A percentile compares a stretch with the other conserved stretches of the same genome.
phyloP scores from a whole-genome alignment of 2,888 invertebrate species.

The Cataglyphis livida region DNA sequence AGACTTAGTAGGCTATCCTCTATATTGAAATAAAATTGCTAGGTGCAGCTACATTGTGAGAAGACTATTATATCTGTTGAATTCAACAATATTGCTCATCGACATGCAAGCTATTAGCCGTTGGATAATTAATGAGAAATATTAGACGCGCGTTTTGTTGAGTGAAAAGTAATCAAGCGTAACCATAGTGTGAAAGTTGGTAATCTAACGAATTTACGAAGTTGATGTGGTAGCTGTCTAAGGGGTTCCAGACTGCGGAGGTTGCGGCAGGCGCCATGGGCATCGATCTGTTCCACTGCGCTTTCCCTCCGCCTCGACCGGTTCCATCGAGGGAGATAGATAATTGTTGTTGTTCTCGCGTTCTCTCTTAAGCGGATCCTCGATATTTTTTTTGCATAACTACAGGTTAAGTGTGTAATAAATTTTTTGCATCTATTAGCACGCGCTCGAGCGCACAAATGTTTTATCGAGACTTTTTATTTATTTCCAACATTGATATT shows the following conservation, averaged over 20 bases:
- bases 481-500: neutral
- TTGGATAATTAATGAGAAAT: slow-evolving; percentile 11
- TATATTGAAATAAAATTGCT: neutral
- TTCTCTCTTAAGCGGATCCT: slow-evolving; percentile 11
- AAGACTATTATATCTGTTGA: neutral
- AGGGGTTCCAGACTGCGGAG: slow-evolving; percentile 80
- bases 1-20: neutral
- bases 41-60: neutral
- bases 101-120: neutral
- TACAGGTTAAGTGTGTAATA: neutral
- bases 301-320: slow-evolving; percentile 56
- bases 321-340: slow-evolving; percentile 33
- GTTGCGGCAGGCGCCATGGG: slow-evolving; percentile 83
- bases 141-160: neutral
- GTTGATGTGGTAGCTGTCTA: slow-evolving; percentile 60
- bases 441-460: neutral
- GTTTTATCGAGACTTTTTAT: neutral
- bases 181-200: slow-evolving; percentile 1
- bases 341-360: slow-evolving; percentile 52
- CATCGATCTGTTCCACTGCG: slow-evolving; percentile 82
- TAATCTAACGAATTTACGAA: neutral
- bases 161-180: neutral
- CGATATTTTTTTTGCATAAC: neutral
- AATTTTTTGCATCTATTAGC: neutral
- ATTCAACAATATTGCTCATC: neutral